Percentiles rank a stretch among this genome's conserved stretches.
Evolutionary conservation across 2,888 invertebrate genomes (phyloP).

Genomic region (Acronicta leporina): DNA sequence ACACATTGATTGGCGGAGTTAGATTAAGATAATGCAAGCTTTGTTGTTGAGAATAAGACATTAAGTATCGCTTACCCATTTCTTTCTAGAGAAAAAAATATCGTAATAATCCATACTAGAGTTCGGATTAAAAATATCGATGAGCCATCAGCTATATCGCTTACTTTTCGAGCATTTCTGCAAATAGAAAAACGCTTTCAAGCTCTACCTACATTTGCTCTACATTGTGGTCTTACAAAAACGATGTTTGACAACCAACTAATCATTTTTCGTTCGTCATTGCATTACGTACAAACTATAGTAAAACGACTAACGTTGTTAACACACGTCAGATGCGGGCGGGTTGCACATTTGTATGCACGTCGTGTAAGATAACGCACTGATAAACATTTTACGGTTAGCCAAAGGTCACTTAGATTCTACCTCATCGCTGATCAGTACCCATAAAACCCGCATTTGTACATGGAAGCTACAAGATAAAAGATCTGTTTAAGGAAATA

Average conservation of each 20-base stretch:
- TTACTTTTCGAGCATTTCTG: no score
- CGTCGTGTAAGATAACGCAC: slow-evolving; percentile 49
- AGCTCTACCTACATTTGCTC: no score
- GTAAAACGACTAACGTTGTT: slow-evolving; percentile 23
- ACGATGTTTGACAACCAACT: no score
- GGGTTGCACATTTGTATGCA: slow-evolving; percentile 59
- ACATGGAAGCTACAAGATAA: slow-evolving; percentile 17
- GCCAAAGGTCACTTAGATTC: slow-evolving; percentile 58
- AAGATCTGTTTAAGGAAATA: slow-evolving; percentile 29
- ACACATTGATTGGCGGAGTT: neutral
- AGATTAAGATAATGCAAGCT: neutral
- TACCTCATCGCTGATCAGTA: slow-evolving; percentile 48
- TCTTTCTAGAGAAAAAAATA: no score
- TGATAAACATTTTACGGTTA: slow-evolving; percentile 51
- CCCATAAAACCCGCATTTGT: slow-evolving; percentile 55
- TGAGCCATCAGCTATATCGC: no score
- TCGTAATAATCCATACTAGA: no score
- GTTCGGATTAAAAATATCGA: no score
- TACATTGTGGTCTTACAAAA: no score
- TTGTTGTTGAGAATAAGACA: neutral
- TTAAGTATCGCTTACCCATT: no score
- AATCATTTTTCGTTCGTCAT: neutral
- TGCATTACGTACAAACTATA: slow-evolving; percentile 3
- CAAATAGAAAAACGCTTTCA: no score
- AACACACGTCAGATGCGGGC: slow-evolving; percentile 43